A percentile compares a stretch with the other conserved stretches of the same genome.
phyloP scores from a whole-genome alignment of 2,888 invertebrate genomes.

The Lydus trimaculatus region DNA sequence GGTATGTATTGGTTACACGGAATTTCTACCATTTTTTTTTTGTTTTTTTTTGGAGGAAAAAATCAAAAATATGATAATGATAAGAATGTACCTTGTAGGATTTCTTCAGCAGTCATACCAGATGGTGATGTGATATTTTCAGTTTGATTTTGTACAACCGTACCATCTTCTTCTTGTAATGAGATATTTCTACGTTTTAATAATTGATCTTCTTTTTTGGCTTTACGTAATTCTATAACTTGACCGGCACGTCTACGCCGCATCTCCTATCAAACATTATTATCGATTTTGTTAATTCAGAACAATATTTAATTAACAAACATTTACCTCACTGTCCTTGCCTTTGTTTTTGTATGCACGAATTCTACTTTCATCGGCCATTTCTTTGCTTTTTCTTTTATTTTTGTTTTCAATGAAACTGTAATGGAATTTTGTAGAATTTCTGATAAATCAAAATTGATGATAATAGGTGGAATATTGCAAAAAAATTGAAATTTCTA shows the following conservation, averaged over 20 bases:
- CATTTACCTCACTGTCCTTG: slow-evolving; percentile 75
- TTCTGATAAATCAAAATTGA: not conserved
- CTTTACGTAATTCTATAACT: slow-evolving; percentile 90
- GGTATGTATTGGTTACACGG: no score
- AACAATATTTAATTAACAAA: not conserved
- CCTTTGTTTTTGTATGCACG: slow-evolving; percentile 81
- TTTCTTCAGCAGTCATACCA: slow-evolving; percentile 72
- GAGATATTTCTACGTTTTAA: slow-evolving; percentile 88
- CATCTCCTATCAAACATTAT: slow-evolving; percentile 70
- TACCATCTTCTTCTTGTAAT: slow-evolving; percentile 63
- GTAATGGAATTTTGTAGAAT: not conserved
- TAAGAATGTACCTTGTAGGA: slow-evolving; percentile 65
- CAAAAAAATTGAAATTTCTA: not conserved
- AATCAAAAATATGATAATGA: not conserved
- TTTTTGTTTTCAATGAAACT: no score
- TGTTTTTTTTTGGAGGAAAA: not conserved
- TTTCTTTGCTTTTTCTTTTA: slow-evolving; percentile 48
- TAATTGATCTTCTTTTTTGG: slow-evolving; percentile 92
- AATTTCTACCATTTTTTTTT: not conserved
- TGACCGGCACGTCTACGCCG: slow-evolving; percentile 89
- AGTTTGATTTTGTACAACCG: slow-evolving; percentile 65
- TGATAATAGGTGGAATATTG: not conserved
- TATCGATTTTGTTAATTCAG: slow-evolving; percentile 8
- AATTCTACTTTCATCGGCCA: slow-evolving; percentile 73
- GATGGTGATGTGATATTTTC: slow-evolving; percentile 58